Base-by-base conservation (phyloP, 2,113 vertebrate species). In the Podocnemis expansa region DNA sequence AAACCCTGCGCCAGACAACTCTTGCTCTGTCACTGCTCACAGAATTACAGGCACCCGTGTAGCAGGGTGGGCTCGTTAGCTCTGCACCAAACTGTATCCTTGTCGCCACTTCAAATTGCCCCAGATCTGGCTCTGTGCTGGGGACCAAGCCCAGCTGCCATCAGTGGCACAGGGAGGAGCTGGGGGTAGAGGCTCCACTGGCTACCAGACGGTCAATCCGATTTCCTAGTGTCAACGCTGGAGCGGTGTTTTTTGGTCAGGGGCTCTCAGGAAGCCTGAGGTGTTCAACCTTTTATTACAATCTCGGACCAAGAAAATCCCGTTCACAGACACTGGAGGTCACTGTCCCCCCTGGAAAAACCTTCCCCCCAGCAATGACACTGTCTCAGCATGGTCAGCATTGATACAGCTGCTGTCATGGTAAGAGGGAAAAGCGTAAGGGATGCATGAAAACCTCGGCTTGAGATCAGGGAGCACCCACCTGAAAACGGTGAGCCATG, bases 191-290 rank as follows among this genome's bases (percentile, higher is more conserved):
- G 34, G 34, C 34, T n/a, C 63, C 8, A 7, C 63, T 4, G 34
- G 63, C 17, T 19, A 8, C 60, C 63, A 21, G 63, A 6, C 13
- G 31, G 60, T 34, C 60, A 4, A 2, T 14, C 60, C 16, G 31
- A 8, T 63, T 63, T 31, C 34, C 17, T 5, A n/a, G 63, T 8
- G 7, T 31, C 60, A n/a, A 16, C 4, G 34, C 34, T 67, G 60
- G 16, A 67, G 60, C 60, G 19, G 16, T 2, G 60, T n/a, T 63
- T 63, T 6, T 1, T 7, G 8, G 43, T 49, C 54, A 5, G 10
- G 10, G 19, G 38, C 38, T 52, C 51, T 52, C 19, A 24, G 6
- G 31, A 31, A n/a, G 29, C 0, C 0, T 5, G 2, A 49, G 22
- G 52, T 43, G 73, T 45, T 11, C 91, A 10, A 55, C 1, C 0